Percentiles rank a stretch among this genome's conserved stretches.
Evolutionary conservation across 2,113 vertebrate genomes (phyloP).

Genomic region (Fregetta grallaria): DNA sequence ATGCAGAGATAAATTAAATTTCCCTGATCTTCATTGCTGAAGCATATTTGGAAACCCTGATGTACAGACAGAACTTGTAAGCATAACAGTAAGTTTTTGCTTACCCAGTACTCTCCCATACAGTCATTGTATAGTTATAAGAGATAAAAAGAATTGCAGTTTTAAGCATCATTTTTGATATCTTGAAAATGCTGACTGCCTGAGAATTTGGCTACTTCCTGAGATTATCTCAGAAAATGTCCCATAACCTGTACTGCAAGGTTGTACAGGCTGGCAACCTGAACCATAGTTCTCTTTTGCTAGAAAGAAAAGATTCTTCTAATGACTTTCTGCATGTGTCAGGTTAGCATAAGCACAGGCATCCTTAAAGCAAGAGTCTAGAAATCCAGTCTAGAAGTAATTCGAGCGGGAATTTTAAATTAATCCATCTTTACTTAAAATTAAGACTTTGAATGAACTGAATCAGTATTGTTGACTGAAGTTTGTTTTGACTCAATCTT

Average conservation of each 20-base stretch:
- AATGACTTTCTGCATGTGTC: neutral
- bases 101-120: neutral
- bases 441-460: neutral
- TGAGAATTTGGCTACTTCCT: neutral
- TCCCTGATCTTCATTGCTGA: neutral
- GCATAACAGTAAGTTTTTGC: neutral
- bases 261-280: neutral
- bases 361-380: neutral
- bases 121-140: neutral
- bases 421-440: neutral
- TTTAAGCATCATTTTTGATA: neutral
- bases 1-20: neutral
- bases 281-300: neutral
- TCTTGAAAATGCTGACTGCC: neutral
- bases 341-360: neutral
- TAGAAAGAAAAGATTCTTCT: neutral
- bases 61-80: neutral
- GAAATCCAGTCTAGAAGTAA: neutral
- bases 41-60: neutral
- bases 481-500: neutral
- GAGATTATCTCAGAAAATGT: neutral
- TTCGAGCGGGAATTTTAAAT: neutral
- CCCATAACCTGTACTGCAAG: neutral
- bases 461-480: neutral
- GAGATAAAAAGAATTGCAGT: neutral